Evolutionary conservation across 2,797 vertebrate species (phyloP).

Genomic region (Anabacerthia variegaticeps): DNA sequence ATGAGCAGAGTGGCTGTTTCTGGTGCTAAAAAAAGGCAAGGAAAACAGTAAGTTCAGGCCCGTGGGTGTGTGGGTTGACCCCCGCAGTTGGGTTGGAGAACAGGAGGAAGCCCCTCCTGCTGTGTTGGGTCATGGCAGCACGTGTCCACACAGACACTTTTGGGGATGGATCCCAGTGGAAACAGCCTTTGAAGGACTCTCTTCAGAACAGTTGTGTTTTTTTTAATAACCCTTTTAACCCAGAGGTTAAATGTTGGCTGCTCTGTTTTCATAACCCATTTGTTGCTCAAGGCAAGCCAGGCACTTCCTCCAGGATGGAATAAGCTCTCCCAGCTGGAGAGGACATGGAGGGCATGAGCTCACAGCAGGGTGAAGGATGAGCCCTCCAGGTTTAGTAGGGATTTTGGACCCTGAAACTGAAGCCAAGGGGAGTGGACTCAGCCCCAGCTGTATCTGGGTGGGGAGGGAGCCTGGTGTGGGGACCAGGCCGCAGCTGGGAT

Average conservation of each 20-base stretch:
- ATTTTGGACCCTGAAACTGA: not conserved
- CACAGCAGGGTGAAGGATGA: not conserved
- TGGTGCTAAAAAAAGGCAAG: not conserved
- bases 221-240: not conserved
- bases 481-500: not conserved
- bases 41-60: not conserved
- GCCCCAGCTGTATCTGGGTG: not conserved
- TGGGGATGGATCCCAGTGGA: not conserved
- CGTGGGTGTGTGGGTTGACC: not conserved
- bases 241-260: not conserved
- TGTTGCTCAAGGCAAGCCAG: not conserved
- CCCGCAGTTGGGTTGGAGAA: not conserved
- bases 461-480: not conserved
- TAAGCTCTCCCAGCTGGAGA: not conserved
- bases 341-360: fast-evolving
- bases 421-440: not conserved
- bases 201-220: not conserved
- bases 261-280: not conserved
- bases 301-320: not conserved
- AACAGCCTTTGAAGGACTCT: not conserved
- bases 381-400: fast-evolving
- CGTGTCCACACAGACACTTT: not conserved
- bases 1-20: not conserved
- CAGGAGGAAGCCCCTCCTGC: not conserved
- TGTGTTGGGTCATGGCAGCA: fast-evolving